Base-by-base conservation (phyloP, 1,140 invertebrate genomes). In the Brachionus rubens region DNA sequence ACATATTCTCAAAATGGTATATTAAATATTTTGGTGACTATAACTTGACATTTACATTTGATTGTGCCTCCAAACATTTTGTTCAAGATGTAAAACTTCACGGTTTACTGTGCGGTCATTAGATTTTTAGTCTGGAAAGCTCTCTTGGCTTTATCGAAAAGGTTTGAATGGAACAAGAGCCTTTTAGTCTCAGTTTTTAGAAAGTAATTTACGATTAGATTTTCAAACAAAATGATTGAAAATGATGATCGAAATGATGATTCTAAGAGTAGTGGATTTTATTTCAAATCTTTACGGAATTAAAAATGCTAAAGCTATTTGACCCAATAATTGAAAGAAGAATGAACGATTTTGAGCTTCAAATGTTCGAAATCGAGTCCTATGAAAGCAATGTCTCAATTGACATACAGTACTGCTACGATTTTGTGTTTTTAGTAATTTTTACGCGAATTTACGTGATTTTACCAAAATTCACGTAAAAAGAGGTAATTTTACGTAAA, bases 31-130 rank as follows among this genome's bases (percentile, higher is more conserved):
- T 33, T 59, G 54, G 54, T 9, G 4, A 36, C 30, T n/a, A 62
- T 40, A 62, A 62, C 24, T 62, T 62, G 24, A 62, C 56, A 19
- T 62, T 62, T 62, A 62, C 56, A 10, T 62, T 62, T 62, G 30
- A 62, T 62, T 62, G 56, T 41, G 9, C 41, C n/a, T 40, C 56
- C 16, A 62, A 62, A 62, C 56, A 62, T 16, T 62, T 62, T n/a
- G n/a, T 40, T 40, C 14, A 40, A 21, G 56, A 62, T 24, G 56
- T 62, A n/a, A 62, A 21, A 62, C 14, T 16, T 9, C 56, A 62
- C 41, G 56, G 56, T 16, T 62, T 33, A 12, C 33, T 62, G 3
- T 16, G 5, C 28, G n/a, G 30, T 7, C 56, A 62, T 62, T 62
- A 30, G 19, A 62, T 62, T 30, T 62, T 62, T 24, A 62, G 56